These are phyloP conservation scores for Ascidia mentula DNA, from an alignment of 23 tunicate species.

Conservation along the genomic window DNA sequence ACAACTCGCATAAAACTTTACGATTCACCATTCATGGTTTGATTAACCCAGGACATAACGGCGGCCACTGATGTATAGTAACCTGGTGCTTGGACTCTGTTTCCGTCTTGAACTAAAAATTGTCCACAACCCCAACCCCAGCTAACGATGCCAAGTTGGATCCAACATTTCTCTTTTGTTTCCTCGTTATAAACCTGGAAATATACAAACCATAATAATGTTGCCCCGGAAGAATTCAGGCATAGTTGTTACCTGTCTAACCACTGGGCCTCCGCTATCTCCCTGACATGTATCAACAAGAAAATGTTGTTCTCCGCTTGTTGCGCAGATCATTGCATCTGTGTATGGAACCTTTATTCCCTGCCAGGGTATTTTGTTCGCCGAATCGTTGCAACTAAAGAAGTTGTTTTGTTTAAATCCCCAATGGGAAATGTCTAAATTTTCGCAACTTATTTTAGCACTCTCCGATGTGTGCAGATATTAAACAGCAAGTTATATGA, in stretches of 20 bases:
- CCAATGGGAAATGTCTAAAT: too few species aligned
- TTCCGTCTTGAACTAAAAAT: background rate
- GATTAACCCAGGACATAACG: slow-evolving; percentile 53
- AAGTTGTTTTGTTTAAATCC: too few species aligned
- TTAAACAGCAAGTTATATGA: too few species aligned
- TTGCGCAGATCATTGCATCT: slow-evolving; percentile 41
- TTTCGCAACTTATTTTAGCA: too few species aligned
- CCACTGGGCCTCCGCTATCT: slow-evolving; percentile 70
- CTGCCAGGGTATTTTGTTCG: background rate
- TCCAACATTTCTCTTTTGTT: slow-evolving; percentile 45
- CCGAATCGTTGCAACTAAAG: background rate
- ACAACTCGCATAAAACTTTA: too few species aligned
- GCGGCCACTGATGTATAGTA: slow-evolving; percentile 47
- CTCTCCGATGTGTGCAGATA: too few species aligned
- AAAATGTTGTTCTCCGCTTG: slow-evolving; percentile 3
- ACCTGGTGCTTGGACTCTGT: slow-evolving; percentile 21
- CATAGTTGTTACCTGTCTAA: slow-evolving; percentile 37
- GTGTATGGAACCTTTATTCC: slow-evolving; percentile 15
- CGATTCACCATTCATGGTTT: background rate
- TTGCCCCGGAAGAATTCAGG: background rate
- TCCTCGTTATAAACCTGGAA: slow-evolving; percentile 22
- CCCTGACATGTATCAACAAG: slow-evolving; percentile 56
- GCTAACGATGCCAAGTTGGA: slow-evolving; percentile 79
- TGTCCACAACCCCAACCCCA: slow-evolving; percentile 87
- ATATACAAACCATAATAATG: background rate